phyloP scores from a whole-genome alignment of 2,797 vertebrate species.

The Merluccius polli region DNA sequence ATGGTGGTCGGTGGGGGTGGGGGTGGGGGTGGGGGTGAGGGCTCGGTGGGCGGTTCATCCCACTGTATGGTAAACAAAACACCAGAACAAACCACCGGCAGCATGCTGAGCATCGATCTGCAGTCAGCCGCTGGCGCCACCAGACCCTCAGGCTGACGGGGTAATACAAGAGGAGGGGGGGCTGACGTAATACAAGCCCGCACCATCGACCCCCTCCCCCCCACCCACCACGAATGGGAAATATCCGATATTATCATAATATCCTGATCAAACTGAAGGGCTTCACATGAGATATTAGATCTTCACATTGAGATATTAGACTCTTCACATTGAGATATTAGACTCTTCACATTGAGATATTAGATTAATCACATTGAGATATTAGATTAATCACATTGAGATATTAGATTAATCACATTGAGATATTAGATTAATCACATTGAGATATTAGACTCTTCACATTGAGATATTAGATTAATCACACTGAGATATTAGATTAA shows the following conservation, averaged over 20 bases:
- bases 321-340: too few species aligned
- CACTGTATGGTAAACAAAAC: slow-evolving; percentile 63
- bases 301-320: too few species aligned
- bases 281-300: too few species aligned
- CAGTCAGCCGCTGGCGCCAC: slow-evolving; percentile 60
- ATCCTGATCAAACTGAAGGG: not conserved
- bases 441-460: too few species aligned
- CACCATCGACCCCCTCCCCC: not conserved
- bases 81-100: slow-evolving; percentile 72
- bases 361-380: too few species aligned
- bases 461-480: too few species aligned
- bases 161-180: slow-evolving; percentile 51
- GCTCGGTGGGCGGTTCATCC: slow-evolving; percentile 58
- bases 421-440: too few species aligned
- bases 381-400: too few species aligned
- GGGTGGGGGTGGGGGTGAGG: slow-evolving; percentile 43
- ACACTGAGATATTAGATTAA: too few species aligned
- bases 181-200: not conserved
- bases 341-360: too few species aligned
- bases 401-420: too few species aligned
- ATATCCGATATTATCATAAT: not conserved
- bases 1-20: slow-evolving; percentile 19
- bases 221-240: slow-evolving; percentile 53
- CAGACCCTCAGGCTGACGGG: slow-evolving; percentile 39
- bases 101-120: slow-evolving; percentile 73